Conservation (phyloP, 2,113 vertebrate genomes). For the Sorex fumeus region DNA sequence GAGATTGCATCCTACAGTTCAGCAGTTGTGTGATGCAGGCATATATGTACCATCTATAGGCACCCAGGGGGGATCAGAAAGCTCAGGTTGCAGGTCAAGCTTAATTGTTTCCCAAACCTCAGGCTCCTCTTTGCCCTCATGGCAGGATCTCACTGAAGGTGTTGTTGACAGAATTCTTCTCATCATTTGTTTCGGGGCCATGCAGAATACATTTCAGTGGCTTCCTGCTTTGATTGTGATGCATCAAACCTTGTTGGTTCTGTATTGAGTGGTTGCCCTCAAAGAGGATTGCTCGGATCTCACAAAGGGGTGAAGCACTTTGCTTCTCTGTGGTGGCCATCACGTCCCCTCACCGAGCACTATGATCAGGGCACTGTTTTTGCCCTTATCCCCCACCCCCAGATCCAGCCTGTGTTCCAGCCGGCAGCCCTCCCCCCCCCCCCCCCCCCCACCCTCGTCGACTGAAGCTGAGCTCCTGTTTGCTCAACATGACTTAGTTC, state of each 20-base stretch:
- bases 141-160: neutral
- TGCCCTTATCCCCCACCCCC: no score
- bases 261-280: neutral
- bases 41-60: neutral
- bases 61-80: neutral
- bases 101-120: neutral
- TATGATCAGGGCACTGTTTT: neutral
- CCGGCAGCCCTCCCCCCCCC: neutral
- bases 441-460: neutral
- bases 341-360: neutral
- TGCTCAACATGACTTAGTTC: slow-evolving; percentile 28
- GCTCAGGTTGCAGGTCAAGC: neutral
- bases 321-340: neutral
- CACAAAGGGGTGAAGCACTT: neutral
- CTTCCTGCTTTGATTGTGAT: slow-evolving; percentile 23
- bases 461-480: neutral
- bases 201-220: slow-evolving; percentile 33
- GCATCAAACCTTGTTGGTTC: neutral
- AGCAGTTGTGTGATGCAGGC: neutral
- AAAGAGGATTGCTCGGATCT: neutral
- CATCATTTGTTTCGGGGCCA: no score
- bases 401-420: neutral
- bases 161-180: neutral
- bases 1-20: neutral
- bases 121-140: neutral